Conservation (phyloP, 2,113 vertebrate genomes). For the Miniopterus natalensis region DNA sequence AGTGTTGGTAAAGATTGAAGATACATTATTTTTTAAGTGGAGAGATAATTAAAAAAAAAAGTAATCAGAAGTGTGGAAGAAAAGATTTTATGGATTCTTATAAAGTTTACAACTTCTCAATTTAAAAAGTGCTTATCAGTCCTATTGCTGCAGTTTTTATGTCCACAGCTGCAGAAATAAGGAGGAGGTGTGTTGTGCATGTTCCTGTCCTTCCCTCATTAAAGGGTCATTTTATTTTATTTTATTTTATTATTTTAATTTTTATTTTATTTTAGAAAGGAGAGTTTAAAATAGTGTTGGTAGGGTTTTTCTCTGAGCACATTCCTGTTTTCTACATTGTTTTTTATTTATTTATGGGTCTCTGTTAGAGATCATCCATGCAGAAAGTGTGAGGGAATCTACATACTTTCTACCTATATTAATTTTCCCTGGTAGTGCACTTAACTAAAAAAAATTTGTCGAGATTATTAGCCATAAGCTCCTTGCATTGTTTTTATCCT, state of each 20-base stretch:
- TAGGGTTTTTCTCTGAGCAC: background rate
- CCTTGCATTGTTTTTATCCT: slow-evolving; percentile 38
- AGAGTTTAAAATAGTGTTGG: background rate
- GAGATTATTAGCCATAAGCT: background rate
- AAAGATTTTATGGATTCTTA: background rate
- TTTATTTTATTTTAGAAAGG: slow-evolving; percentile 11
- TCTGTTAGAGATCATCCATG: background rate
- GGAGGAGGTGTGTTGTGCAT: background rate
- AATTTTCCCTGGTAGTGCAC: background rate
- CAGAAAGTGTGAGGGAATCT: background rate
- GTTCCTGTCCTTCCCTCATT: background rate
- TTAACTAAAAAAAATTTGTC: background rate
- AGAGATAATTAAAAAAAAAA: background rate
- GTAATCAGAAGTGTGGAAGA: background rate
- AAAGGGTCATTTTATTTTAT: background rate
- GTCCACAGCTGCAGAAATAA: background rate
- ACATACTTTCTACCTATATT: background rate
- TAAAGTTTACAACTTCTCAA: background rate
- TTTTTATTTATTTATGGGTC: background rate
- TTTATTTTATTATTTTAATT: background rate
- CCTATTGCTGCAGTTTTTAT: background rate
- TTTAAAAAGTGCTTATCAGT: background rate
- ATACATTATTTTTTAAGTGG: slow-evolving; percentile 28
- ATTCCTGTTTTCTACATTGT: background rate
- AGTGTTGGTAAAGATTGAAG: slow-evolving; percentile 77